These are phyloP conservation scores for Festucalex cinctus DNA, from an alignment of 2,113 vertebrate genomes.

Conservation along the genomic window DNA sequence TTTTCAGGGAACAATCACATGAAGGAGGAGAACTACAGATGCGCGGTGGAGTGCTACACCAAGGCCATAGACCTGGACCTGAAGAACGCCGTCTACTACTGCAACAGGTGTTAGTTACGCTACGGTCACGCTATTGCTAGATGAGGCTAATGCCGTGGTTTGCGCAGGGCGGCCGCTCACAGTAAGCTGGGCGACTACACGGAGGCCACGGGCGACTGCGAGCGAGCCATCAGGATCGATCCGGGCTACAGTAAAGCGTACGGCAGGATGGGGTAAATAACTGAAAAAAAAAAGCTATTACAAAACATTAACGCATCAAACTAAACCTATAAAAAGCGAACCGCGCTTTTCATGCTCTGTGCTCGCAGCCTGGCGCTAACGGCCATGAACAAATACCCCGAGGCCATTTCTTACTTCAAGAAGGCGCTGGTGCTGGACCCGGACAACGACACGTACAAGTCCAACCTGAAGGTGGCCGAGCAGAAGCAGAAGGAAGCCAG, in stretches of 20 bases:
- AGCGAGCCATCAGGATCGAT: constrained; percentile 92
- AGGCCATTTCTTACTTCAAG: constrained; percentile 91
- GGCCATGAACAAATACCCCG: constrained; percentile 90
- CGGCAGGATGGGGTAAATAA: constrained; percentile 93
- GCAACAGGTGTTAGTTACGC: constrained; percentile 85
- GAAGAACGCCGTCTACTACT: constrained; percentile 95
- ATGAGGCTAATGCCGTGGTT: not conserved
- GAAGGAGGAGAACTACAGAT: constrained; percentile 93
- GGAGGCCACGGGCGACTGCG: constrained; percentile 89
- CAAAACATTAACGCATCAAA: not conserved
- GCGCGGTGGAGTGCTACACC: constrained; percentile 91
- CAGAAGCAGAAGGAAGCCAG: constrained; percentile 90
- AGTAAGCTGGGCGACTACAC: constrained; percentile 90
- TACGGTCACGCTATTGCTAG: too few relatives aligned
- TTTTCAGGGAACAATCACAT: constrained; percentile 93
- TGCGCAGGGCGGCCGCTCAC: constrained; percentile 88
- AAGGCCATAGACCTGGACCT: constrained; percentile 91
- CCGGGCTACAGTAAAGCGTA: constrained; percentile 96
- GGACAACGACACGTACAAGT: constrained; percentile 95
- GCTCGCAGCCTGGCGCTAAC: constrained; percentile 84
- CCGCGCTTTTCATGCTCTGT: not conserved
- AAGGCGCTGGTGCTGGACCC: constrained; percentile 94
- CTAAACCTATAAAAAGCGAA: too few relatives aligned
- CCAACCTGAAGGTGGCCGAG: constrained; percentile 95
- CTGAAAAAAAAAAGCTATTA: not conserved